These are phyloP conservation scores for Euglossa dilemma DNA, from an alignment of 1,140 invertebrate species.

Conservation along the genomic window DNA sequence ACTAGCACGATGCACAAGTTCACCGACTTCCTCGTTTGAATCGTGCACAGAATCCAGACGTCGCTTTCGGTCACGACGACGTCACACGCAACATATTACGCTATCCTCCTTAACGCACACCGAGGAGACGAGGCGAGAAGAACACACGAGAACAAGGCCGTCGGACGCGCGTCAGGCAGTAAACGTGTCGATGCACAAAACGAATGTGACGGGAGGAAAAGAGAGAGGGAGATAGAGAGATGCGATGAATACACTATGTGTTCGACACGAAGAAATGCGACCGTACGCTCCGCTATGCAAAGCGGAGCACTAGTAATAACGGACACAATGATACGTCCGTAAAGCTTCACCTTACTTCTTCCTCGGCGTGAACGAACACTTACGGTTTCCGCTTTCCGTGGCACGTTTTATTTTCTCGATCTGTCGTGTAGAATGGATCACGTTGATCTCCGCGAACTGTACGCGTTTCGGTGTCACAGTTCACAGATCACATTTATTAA, in stretches of 20 bases:
- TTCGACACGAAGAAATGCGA: conserved; percentile 5
- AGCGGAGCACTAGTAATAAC: conserved; percentile 15
- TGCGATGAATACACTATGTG: background rate
- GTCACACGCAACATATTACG: conserved; percentile 26
- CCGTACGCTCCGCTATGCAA: background rate
- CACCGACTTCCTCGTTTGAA: conserved; percentile 40
- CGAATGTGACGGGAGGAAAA: background rate
- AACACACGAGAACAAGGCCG: conserved; percentile 16
- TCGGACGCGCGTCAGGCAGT: conserved; percentile 20
- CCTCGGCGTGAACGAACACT: background rate
- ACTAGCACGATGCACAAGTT: conserved; percentile 33
- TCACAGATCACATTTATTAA: background rate
- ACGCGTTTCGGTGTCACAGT: conserved; percentile 13
- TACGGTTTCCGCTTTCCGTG: background rate
- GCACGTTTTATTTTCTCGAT: background rate
- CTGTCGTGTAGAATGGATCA: background rate
- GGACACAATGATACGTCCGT: background rate
- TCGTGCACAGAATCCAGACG: conserved; percentile 25
- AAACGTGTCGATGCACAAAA: conserved; percentile 36
- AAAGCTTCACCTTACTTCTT: conserved; percentile 32
- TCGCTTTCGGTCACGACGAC: conserved; percentile 17
- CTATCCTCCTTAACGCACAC: background rate
- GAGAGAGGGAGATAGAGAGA: background rate
- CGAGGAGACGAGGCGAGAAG: background rate
- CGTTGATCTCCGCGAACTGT: background rate